These are phyloP conservation scores for Eupithecia vulgata DNA, from an alignment of 2,888 invertebrate species.

Conservation along the genomic window DNA sequence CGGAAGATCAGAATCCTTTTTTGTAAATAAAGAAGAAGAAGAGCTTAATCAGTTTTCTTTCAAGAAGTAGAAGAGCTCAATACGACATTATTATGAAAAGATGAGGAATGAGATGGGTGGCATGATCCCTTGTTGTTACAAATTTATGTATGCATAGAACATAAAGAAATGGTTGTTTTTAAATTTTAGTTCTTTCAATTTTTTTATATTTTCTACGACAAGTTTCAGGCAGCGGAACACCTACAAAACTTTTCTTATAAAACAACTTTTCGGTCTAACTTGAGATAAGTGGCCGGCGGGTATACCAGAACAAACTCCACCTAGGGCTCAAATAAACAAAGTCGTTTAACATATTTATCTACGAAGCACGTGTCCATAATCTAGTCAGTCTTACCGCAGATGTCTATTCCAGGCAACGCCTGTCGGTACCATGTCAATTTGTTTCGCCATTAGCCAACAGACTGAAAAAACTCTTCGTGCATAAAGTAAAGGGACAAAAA, in stretches of 20 bases:
- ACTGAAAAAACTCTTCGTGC: conserved; percentile 5
- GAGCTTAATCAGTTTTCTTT: no score
- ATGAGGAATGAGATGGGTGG: no score
- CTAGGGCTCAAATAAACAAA: not conserved
- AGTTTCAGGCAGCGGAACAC: not conserved
- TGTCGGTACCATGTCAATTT: not conserved
- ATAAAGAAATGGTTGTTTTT: no score
- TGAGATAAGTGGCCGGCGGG: not conserved
- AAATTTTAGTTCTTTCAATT: no score
- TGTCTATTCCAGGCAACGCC: conserved; percentile 4
- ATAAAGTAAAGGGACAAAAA: not conserved
- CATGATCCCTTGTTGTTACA: no score
- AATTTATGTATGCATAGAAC: no score
- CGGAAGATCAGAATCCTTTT: no score
- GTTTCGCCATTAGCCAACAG: conserved; percentile 8
- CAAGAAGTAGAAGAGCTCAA: no score
- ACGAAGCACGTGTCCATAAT: not conserved
- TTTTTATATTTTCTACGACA: not conserved
- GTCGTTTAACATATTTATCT: not conserved
- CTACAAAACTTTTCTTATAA: not conserved
- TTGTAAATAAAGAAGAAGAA: no score
- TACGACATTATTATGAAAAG: no score
- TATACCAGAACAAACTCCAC: not conserved
- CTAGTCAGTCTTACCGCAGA: not conserved
- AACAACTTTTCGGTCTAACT: not conserved